Evolutionary conservation across 2,888 invertebrate species (phyloP).

Genomic region (Papilio demoleus): DNA sequence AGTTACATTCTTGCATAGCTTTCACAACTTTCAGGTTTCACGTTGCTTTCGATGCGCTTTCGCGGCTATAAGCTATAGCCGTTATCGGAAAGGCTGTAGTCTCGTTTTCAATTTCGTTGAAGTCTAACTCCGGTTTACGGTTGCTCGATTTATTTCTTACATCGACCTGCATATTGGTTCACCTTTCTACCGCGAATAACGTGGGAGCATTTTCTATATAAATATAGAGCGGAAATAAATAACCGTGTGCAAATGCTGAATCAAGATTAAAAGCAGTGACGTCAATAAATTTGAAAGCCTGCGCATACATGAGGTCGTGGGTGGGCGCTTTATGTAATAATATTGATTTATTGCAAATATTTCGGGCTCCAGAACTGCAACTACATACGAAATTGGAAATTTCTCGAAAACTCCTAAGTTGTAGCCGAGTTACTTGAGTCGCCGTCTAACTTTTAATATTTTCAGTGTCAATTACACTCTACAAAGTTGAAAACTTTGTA

Average conservation of each 20-base stretch:
- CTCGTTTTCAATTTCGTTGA: not conserved
- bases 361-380: conserved; percentile 30
- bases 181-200: not conserved
- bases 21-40: too few relatives aligned
- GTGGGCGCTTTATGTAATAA: conserved; percentile 35
- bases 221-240: conserved; percentile 2
- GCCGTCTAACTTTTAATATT: conserved; percentile 37
- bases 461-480: conserved; percentile 35
- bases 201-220: not conserved
- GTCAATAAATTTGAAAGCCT: conserved; percentile 35
- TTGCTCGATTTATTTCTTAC: not conserved
- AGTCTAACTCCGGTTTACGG: not conserved
- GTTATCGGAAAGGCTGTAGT: not conserved
- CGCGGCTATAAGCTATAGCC: too few relatives aligned
- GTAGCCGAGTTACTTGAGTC: not conserved
- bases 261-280: conserved; percentile 29
- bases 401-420: conserved; percentile 6
- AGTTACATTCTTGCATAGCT: too few relatives aligned
- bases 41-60: too few relatives aligned
- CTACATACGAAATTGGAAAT: not conserved
- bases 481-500: conserved; percentile 1
- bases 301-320: conserved; percentile 31
- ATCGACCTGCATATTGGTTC: not conserved
- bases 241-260: conserved; percentile 18
- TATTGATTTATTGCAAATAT: conserved; percentile 41